Base-by-base conservation (phyloP, 2,888 invertebrate genomes). In the Doris montereyensis region DNA sequence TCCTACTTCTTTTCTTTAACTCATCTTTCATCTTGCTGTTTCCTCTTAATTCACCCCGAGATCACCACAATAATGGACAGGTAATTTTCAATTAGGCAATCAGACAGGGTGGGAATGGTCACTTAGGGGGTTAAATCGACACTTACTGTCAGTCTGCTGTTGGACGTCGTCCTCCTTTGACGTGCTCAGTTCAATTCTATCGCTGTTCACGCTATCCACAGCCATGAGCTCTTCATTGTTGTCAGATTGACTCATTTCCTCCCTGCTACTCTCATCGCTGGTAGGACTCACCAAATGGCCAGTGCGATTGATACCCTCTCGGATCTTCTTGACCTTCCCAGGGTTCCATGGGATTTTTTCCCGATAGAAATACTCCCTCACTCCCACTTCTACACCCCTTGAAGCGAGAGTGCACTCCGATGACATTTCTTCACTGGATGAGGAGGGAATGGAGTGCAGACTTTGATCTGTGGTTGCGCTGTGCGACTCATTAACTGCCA, bases 261-360 rank as follows among this genome's bases (percentile, higher is more conserved):
- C 5, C n/a, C 24, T 0, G 8, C 17, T 4, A 13, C 8, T 1
- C 41, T 52, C 21, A 13, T 24, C 10, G 28, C 72, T 4, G 32
- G 17, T 2, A 30, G 2, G 2, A 41, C 52, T 17, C 52, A 41
- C 52, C 52, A 41, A 41, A 41, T 41, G 8, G 8, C 76, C 80
- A 0, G 62, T 58, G 30, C 67, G 77, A 52, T 76, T 73, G 34
- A 84, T 77, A 85, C 94, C 94, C 86, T 94, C 94, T 60, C 85
- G 86, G 57, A 89, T 88, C 60, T 88, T 86, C 87, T 94, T 94
- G 26, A 95, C 95, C 0, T 94, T 95, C 1, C 95, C 95, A 0
- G 94, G 93, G 90, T 93, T 93, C 94, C 94, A 94, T 52, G 94
- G 94, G 85, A 94, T 93, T 81, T 94, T 94, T 85, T 94, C 94